A percentile compares a stretch with the other conserved stretches of the same genome.
These are phyloP conservation scores for Netelia melanura DNA, from an alignment of 2,888 invertebrate genomes.

Conservation along the genomic window DNA sequence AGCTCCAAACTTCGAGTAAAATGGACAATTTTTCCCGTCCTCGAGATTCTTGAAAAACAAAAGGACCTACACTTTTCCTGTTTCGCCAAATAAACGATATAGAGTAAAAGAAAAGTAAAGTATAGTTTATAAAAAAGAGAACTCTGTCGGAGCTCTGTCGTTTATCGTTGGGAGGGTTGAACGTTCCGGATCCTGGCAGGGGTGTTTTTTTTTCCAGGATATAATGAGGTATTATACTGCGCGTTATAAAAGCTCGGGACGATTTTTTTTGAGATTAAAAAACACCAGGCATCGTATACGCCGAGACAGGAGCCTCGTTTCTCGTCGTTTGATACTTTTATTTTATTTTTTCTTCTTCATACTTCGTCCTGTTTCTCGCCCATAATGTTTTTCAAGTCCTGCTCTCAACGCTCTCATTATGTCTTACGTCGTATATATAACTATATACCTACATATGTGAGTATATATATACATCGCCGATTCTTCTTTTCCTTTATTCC, in stretches of 20 bases:
- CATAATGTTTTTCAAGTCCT: background rate
- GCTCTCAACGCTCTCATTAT: conserved; percentile 16
- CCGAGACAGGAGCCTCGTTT: conserved; percentile 26
- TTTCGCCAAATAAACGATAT: background rate
- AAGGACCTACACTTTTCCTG: conserved; percentile 11
- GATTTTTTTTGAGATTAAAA: conserved; percentile 63
- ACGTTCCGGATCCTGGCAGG: conserved; percentile 40
- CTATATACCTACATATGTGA: background rate
- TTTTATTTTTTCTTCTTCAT: background rate
- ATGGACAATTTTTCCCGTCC: conserved; percentile 19
- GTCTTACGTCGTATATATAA: background rate
- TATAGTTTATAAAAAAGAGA: background rate
- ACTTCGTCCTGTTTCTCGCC: conserved; percentile 13
- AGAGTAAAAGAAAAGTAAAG: conserved; percentile 18
- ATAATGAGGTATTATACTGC: conserved; percentile 59
- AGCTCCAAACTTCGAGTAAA: background rate
- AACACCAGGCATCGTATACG: conserved; percentile 34
- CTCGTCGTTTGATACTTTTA: conserved; percentile 8
- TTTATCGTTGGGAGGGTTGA: conserved; percentile 52
- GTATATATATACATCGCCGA: background rate
- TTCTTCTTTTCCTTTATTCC: conserved; percentile 29
- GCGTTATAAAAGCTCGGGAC: conserved; percentile 45
- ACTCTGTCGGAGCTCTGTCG: conserved; percentile 17
- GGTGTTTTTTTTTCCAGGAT: conserved; percentile 9
- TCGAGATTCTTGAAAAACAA: conserved; percentile 48